Base-by-base conservation (phyloP, 2,888 invertebrate species). In the Apamea epomidion region DNA sequence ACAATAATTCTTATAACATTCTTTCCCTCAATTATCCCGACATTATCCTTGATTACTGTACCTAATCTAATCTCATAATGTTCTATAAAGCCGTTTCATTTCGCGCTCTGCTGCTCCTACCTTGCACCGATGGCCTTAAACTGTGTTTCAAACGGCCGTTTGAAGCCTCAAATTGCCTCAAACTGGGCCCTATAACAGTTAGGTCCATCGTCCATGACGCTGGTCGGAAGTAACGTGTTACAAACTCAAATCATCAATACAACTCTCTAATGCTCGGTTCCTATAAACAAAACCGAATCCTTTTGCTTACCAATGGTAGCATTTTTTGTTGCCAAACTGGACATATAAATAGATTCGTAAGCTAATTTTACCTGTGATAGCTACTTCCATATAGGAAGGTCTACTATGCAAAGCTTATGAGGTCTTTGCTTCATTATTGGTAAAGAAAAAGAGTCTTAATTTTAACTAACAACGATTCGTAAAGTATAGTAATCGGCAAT, bases 81-180 rank as follows among this genome's bases (percentile, higher is more conserved):
- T 74, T 60, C 75, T 81, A 73, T 74, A 58, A 25, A 78, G 76
- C 70, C 62, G 48, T 87, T 87, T 45, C 45, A 84, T 87, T 82
- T 83, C 71, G 58, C 78, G 76, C 68, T 79, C 77, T 75, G 78
- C 72, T 82, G 82, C 81, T 29, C 42, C 64, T 78, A 62, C 78
- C 78, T 77, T 81, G 84, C 79, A 80, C 72, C n/a, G 78, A 74
- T 74, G 80, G 72, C 82, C 84, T 83, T 76, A 78, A 84, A 86
- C 48, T 80, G 73, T 71, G 54, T 54, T 51, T 75, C 51, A 62
- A 81, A 48, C 29, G 37, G 37, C 64, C 14, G 18, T 73, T 73
- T 58, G 54, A 64, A 68, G 70, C 42, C 60, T 75, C 58, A n/a
- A 78, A 73, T 67, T 68, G 73, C 54, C 67, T 69, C 68, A 80